A percentile compares a stretch with the other conserved stretches of the same genome.
These are phyloP conservation scores for Gonocerus acuteangulatus DNA, from an alignment of 2,888 invertebrate species.

Conservation along the genomic window DNA sequence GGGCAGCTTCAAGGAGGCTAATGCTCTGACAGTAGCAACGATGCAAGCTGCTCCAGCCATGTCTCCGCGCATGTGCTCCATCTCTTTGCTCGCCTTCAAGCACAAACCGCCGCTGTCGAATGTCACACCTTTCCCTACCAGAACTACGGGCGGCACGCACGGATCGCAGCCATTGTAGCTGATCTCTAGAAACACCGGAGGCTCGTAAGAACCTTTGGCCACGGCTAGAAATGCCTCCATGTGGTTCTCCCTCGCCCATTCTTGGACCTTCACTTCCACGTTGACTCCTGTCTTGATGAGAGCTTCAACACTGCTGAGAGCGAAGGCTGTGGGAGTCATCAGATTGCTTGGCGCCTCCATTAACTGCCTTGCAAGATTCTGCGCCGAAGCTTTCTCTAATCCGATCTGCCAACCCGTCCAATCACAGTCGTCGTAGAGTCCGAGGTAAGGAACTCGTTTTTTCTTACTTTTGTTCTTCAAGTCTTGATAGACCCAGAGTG, in stretches of 20 bases:
- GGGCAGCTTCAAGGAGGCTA: constrained; percentile 60
- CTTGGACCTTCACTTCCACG: constrained; percentile 57
- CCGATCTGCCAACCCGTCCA: constrained; percentile 66
- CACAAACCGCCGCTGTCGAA: constrained; percentile 69
- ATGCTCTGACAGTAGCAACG: constrained; percentile 68
- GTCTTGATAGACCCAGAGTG: constrained; percentile 63
- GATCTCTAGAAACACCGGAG: constrained; percentile 72
- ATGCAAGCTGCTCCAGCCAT: constrained; percentile 78
- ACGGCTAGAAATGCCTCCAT: constrained; percentile 75
- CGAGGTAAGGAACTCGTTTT: constrained; percentile 45
- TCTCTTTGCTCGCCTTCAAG: constrained; percentile 53
- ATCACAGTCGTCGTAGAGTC: constrained; percentile 58
- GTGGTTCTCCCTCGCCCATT: constrained; percentile 68
- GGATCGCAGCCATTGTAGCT: constrained; percentile 56
- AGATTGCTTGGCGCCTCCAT: constrained; percentile 75
- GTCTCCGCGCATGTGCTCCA: constrained; percentile 68
- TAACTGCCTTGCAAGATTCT: constrained; percentile 67
- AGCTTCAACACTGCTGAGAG: constrained; percentile 56
- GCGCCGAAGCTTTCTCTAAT: constrained; percentile 62
- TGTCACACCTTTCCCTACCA: constrained; percentile 62
- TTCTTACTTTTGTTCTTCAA: constrained; percentile 45
- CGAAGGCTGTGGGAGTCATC: constrained; percentile 70
- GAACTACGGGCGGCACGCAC: constrained; percentile 57
- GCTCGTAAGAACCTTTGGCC: constrained; percentile 66
- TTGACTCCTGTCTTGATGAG: constrained; percentile 51